A percentile compares a stretch with the other conserved stretches of the same genome.
Conservation (phyloP, 2,113 vertebrate species). For the Mixornis gularis region DNA sequence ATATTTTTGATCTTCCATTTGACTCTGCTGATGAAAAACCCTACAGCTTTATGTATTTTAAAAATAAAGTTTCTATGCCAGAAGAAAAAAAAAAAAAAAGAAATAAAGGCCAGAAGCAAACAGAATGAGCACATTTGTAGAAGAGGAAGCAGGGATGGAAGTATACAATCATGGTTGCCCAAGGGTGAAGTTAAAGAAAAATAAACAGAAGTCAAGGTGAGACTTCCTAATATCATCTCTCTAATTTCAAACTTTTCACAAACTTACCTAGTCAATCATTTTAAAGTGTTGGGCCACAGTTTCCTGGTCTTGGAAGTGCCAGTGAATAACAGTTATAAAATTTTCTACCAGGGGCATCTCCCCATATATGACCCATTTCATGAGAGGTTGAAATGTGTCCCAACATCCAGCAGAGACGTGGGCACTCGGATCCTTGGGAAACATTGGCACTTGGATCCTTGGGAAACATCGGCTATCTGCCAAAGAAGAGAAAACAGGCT, state of each 20-base stretch:
- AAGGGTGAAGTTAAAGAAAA: neutral
- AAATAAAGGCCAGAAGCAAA: neutral
- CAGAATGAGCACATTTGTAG: neutral
- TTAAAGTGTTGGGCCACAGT: neutral
- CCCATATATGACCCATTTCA: neutral
- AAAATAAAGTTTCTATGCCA: constrained; percentile 1
- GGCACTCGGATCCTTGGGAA: rapidly evolving
- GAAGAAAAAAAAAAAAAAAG: neutral
- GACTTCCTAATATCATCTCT: neutral
- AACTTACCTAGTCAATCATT: neutral
- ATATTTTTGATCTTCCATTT: constrained; percentile 15
- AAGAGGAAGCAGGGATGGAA: neutral
- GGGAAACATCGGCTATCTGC: neutral
- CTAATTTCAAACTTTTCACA: neutral
- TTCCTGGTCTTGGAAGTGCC: rapidly evolving
- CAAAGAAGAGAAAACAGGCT: neutral
- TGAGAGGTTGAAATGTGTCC: neutral
- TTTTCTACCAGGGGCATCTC: neutral
- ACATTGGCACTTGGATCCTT: rapidly evolving
- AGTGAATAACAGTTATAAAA: neutral
- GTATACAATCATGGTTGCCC: neutral
- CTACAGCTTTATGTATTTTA: neutral
- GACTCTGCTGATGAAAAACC: constrained; percentile 14
- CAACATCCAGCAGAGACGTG: rapidly evolving
- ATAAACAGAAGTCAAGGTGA: neutral